Base-by-base conservation (phyloP, 2,113 vertebrate species). In the Anthoscopus minutus region DNA sequence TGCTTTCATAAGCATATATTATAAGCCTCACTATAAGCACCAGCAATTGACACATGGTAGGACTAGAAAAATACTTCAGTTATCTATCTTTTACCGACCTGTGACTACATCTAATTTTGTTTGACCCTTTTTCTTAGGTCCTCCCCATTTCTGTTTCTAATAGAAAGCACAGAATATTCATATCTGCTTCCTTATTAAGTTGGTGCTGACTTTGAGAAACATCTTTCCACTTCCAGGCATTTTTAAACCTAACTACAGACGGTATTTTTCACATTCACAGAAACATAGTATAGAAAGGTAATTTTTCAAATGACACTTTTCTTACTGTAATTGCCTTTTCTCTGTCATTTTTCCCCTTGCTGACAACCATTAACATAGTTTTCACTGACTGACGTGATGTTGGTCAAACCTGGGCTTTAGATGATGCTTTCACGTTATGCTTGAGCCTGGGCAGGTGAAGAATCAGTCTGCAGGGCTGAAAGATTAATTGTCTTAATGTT, bases 231-330 rank as follows among this genome's bases (percentile, higher is more conserved):
- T 83, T 95, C 64, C 62, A 60, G 16, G 3, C n/a, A 66, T 71
- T 86, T 58, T 85, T 92, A 82, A 94, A 80, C 20, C 9, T 74
- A 66, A 51, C 35, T 66, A 44, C 16, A 70, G 71, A 60, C 15
- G 81, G 28, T 57, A 84, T 10, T 95, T 92, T 85, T 89, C 64
- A 78, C 53, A 72, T 58, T 89, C 67, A 88, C 53, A 44, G 57
- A 94, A 74, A 22, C 31, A 66, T 15, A 33, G n/a, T 24, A 45
- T 65, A 74, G 76, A 79, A 92, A 93, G 73, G 48, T 58, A 70
- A 78, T 89, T 94, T 95, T 95, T 96, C 85, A 94, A 85, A 71
- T 57, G 87, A 79, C 22, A 47, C 10, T 91, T 89, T 94, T 94
- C 56, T 79, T 92, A 48, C 54, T 80, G 47, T 74, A 80, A 94